These are phyloP conservation scores for Carcina quercana DNA, from an alignment of 2,888 invertebrate species.

Conservation along the genomic window DNA sequence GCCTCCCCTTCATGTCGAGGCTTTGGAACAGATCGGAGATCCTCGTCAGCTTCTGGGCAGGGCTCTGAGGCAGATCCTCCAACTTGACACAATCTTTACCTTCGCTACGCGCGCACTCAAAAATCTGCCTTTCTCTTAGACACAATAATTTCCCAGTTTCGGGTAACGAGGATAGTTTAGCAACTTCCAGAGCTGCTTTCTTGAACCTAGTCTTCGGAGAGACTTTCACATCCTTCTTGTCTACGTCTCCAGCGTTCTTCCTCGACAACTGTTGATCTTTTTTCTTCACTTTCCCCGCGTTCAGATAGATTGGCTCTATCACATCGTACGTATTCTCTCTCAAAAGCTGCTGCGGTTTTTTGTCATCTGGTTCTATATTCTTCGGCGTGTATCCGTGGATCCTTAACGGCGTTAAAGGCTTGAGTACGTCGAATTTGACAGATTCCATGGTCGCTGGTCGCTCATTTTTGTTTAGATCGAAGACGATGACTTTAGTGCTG, in stretches of 20 bases:
- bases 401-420: slow-evolving; percentile 53
- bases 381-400: slow-evolving; percentile 46
- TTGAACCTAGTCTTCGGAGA: slow-evolving; percentile 61
- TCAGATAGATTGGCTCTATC: slow-evolving; percentile 52
- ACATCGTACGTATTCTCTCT: slow-evolving; percentile 67
- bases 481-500: slow-evolving; percentile 56
- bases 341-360: slow-evolving; percentile 48
- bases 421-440: slow-evolving; percentile 48
- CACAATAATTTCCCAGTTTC: slow-evolving; percentile 60
- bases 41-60: slow-evolving; percentile 48
- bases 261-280: slow-evolving; percentile 22
- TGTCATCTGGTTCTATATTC: slow-evolving; percentile 25
- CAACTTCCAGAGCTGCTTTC: slow-evolving; percentile 57
- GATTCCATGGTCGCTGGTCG: slow-evolving; percentile 24
- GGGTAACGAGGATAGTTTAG: slow-evolving; percentile 49
- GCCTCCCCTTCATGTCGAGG: slow-evolving; percentile 53
- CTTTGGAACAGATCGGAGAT: slow-evolving; percentile 61
- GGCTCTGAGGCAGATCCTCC: slow-evolving; percentile 44
- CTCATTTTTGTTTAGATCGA: slow-evolving; percentile 46
- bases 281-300: slow-evolving; percentile 33
- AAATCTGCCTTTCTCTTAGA: slow-evolving; percentile 50
- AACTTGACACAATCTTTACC: slow-evolving; percentile 35
- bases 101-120: slow-evolving; percentile 26
- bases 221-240: slow-evolving; percentile 22
- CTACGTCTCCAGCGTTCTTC: slow-evolving; percentile 12